A percentile compares a stretch with the other conserved stretches of the same genome.
Evolutionary conservation across 2,888 invertebrate genomes (phyloP).

Genomic region (Petrophora chlorosata): DNA sequence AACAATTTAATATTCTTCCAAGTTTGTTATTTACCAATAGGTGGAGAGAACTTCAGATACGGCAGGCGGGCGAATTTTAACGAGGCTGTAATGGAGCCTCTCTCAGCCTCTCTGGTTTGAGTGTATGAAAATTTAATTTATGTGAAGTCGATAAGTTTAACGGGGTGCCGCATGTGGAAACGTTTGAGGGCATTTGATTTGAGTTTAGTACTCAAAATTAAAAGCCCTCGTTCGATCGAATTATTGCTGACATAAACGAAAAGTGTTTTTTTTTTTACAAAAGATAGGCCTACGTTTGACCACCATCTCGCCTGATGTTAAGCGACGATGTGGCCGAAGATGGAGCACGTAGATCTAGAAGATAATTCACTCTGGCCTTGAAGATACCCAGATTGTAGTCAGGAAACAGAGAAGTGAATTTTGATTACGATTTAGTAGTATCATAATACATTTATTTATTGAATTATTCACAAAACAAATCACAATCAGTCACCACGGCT

Average conservation of each 20-base stretch:
- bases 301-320: too few relatives aligned
- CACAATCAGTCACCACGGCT: too few relatives aligned
- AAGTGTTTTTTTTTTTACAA: too few relatives aligned
- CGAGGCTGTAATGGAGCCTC: constrained; percentile 16
- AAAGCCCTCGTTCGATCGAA: not conserved
- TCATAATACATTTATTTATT: too few relatives aligned
- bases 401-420: too few relatives aligned
- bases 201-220: not conserved
- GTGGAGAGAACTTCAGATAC: not conserved
- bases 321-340: too few relatives aligned
- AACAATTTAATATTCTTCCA: not conserved
- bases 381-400: too few relatives aligned
- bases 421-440: too few relatives aligned
- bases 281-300: too few relatives aligned
- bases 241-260: not conserved
- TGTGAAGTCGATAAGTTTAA: constrained; percentile 13
- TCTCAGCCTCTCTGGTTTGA: constrained; percentile 4
- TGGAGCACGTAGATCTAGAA: too few relatives aligned
- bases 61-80: constrained; percentile 11
- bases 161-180: constrained; percentile 7
- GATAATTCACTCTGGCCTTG: too few relatives aligned
- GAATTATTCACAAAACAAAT: too few relatives aligned
- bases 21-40: constrained; percentile 4
- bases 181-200: not conserved
- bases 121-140: constrained; percentile 23